Base-by-base conservation (phyloP, 2,113 vertebrate species). In the Furnarius figulus region DNA sequence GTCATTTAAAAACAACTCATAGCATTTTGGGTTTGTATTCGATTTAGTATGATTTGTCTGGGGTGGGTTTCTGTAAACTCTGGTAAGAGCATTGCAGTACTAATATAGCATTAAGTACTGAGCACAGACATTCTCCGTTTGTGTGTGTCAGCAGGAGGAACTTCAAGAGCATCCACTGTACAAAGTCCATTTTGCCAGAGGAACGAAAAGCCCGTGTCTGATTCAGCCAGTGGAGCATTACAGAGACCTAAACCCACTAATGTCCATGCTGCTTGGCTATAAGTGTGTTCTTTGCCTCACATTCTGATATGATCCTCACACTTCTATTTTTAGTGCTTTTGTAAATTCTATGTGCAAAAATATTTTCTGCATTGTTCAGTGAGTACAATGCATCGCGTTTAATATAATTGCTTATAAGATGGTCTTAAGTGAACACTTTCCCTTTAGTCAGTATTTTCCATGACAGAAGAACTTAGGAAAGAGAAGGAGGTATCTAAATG, bases 251-350 rank as follows among this genome's bases (percentile, higher is more conserved):
- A 97, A n/a, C 70, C 95, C 46, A 80, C 91, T 39, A 96, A 97
- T 37, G 97, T 98, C 52, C 98, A 90, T 77, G 96, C 98, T 44
- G 98, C 98, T 59, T 99, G 98, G 98, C 96, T 98, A 96, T 99
- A 96, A 99, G 39, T 65, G 39, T 15, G 6, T 86, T 79, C 73
- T 93, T 77, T 73, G 44, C 79, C 31, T 80, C 2, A 4, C n/a
- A 2, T 84, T 90, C 68, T 62, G 46, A 90, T 68, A 56, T 73
- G 19, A 66, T 86, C 44, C 58, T 91, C 88, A 66, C 89, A 44
- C 59, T 95, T 93, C 79, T 94, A 25, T n/a, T 95, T 95, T 92
- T 92, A 94, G 47, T 95, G 67, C 75, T 97, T 94, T 92, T 97
- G 94, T 97, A 94, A 88, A 90, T 95, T 85, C 90, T 93, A 2